These are phyloP conservation scores for Neodiprion fabricii DNA, from an alignment of 1,140 invertebrate genomes.

Conservation along the genomic window DNA sequence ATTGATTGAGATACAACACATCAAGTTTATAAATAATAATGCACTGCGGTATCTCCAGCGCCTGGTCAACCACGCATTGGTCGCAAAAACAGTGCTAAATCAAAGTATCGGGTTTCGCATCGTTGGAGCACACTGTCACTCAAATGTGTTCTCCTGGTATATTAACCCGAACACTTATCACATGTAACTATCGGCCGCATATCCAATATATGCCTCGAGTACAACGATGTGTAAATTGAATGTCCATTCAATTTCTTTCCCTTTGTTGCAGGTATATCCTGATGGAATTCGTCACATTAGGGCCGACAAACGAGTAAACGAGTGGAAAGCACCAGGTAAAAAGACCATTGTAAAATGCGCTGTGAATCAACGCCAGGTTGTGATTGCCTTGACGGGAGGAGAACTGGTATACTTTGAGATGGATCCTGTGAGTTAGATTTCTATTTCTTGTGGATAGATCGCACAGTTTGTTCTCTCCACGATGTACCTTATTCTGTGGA, in stretches of 20 bases:
- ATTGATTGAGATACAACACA: background rate
- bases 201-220: slow-evolving; percentile 9
- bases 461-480: slow-evolving; percentile 49
- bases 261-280: slow-evolving; percentile 81
- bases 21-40: slow-evolving; percentile 16
- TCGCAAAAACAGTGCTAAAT: slow-evolving; percentile 51
- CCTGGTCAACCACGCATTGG: slow-evolving; percentile 51
- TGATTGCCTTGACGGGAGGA: slow-evolving; percentile 96
- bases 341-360: slow-evolving; percentile 98
- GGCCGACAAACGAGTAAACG: slow-evolving; percentile 96
- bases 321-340: slow-evolving; percentile 98
- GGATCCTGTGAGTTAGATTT: slow-evolving; percentile 84
- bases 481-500: slow-evolving; percentile 35
- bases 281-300: slow-evolving; percentile 99
- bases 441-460: slow-evolving; percentile 16
- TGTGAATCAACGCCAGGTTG: slow-evolving; percentile 97
- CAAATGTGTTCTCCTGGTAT: slow-evolving; percentile 43
- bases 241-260: background rate
- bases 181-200: background rate
- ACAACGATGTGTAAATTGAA: background rate
- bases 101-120: slow-evolving; percentile 44
- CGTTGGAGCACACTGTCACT: slow-evolving; percentile 47
- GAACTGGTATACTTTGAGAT: slow-evolving; percentile 99
- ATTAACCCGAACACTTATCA: slow-evolving; percentile 32
- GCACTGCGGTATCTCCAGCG: slow-evolving; percentile 56